Evolutionary conservation across 2,113 vertebrate genomes (phyloP).

Genomic region (Corapipo altera): DNA sequence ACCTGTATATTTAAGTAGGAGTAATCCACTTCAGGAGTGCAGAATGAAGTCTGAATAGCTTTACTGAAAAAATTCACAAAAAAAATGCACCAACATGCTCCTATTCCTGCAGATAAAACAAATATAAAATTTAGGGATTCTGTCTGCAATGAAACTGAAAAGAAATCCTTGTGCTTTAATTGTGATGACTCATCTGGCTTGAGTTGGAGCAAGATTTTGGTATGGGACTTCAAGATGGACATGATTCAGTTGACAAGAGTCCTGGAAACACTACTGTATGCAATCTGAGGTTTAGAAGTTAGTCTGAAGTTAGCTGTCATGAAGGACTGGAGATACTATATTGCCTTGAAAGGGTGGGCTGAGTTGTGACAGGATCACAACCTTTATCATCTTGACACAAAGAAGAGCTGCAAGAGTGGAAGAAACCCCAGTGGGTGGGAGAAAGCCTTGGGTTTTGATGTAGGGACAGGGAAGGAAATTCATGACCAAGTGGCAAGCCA

Average conservation of each 20-base stretch:
- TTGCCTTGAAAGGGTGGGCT: not conserved
- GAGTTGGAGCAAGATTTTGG: not conserved
- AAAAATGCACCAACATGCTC: not conserved
- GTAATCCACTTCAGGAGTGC: not conserved
- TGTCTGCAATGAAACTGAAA: not conserved
- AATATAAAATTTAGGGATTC: not conserved
- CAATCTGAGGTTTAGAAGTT: not conserved
- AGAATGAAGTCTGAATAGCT: not conserved
- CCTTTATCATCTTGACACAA: not conserved
- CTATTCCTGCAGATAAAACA: not conserved
- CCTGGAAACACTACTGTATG: not conserved
- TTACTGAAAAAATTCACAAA: not conserved
- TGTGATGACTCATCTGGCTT: not conserved
- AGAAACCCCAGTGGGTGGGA: not conserved
- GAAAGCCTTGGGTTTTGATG: not conserved
- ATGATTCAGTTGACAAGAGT: not conserved
- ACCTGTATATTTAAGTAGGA: not conserved
- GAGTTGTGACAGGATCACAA: not conserved
- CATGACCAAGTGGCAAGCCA: not conserved
- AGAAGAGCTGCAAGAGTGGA: not conserved
- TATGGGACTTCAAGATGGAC: fast-evolving
- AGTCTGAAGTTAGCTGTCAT: not conserved
- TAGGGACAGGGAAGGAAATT: not conserved
- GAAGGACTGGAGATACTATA: not conserved
- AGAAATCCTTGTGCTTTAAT: not conserved